A percentile compares a stretch with the other conserved stretches of the same genome.
Evolutionary conservation across 2,888 invertebrate species (phyloP).

Genomic region (Ophioninae sp.): DNA sequence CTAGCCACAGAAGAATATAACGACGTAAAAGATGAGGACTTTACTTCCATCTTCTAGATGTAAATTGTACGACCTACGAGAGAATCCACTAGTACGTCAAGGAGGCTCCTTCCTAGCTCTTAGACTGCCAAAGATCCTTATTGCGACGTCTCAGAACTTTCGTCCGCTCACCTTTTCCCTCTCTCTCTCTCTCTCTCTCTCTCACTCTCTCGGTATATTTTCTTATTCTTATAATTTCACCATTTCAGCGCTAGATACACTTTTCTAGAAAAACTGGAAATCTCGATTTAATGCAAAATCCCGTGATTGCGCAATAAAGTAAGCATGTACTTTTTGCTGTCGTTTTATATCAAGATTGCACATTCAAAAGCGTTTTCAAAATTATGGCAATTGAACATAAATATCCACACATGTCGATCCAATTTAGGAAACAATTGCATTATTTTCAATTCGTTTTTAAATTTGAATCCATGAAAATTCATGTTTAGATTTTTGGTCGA

Average conservation of each 20-base stretch:
- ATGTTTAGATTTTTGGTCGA: too few species aligned
- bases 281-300: neutral
- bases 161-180: conserved; percentile 19
- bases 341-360: neutral
- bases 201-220: too few species aligned
- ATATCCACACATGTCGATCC: neutral
- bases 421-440: neutral
- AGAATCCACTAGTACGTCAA: conserved; percentile 45
- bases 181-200: conserved; percentile 6
- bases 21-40: conserved; percentile 56
- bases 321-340: neutral
- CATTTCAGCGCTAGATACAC: conserved; percentile 22
- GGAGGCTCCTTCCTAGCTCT: conserved; percentile 38
- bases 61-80: conserved; percentile 61
- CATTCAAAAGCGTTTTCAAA: neutral
- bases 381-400: neutral
- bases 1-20: conserved; percentile 41
- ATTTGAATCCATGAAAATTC: too few species aligned
- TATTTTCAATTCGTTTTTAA: neutral
- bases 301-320: neutral
- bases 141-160: conserved; percentile 14
- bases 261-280: conserved; percentile 8
- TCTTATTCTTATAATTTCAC: neutral
- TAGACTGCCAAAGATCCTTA: conserved; percentile 41
- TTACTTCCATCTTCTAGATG: conserved; percentile 45